Conservation (phyloP, 1,140 invertebrate genomes). For the Trachymyrmex cornetzi region DNA sequence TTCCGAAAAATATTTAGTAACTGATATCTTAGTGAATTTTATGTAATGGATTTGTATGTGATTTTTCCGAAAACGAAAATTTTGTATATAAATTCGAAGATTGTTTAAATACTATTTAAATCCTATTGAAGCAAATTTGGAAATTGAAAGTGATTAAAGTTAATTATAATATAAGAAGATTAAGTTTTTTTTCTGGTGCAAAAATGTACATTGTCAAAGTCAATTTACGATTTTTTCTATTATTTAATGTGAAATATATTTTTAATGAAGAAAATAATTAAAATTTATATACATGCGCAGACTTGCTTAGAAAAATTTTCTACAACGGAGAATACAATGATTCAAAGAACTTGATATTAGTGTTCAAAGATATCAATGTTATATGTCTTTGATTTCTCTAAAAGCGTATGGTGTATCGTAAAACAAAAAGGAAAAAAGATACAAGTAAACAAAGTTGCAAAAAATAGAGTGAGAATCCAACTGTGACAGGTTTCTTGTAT, state of each 20-base stretch:
- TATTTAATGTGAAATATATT: conserved; percentile 20
- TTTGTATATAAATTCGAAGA: background rate
- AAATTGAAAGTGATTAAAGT: conserved; percentile 5
- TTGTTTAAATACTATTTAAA: background rate
- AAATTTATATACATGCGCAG: background rate
- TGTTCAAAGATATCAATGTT: background rate
- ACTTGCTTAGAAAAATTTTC: background rate
- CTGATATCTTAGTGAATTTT: too few species aligned
- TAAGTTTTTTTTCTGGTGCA: background rate
- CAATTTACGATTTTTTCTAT: background rate
- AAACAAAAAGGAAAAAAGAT: conserved; percentile 9
- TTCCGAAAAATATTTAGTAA: too few species aligned
- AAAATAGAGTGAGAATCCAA: conserved; percentile 12
- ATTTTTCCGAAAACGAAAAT: background rate
- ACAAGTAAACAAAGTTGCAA: conserved; percentile 23
- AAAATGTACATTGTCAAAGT: background rate
- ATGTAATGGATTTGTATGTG: background rate
- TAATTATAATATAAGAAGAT: background rate
- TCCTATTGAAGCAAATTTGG: background rate
- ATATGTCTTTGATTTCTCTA: background rate
- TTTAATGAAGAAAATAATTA: conserved; percentile 2
- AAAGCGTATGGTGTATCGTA: background rate
- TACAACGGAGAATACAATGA: background rate
- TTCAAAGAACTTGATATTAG: background rate
- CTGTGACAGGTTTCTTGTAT: background rate